Conservation (phyloP, 1,140 invertebrate genomes). For the Leucophenga varia region DNA sequence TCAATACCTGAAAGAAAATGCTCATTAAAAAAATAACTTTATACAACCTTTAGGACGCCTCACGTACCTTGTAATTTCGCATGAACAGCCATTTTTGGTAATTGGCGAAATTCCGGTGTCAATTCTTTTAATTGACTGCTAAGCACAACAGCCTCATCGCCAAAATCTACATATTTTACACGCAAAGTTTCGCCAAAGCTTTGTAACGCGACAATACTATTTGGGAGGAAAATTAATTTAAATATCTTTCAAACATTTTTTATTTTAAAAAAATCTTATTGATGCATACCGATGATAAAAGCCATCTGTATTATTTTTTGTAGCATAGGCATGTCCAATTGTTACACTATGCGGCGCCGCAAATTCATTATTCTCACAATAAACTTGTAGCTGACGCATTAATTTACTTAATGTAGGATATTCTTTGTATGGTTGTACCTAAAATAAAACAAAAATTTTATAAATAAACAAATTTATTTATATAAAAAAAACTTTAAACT, state of each 20-base stretch:
- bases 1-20: conserved; percentile 30
- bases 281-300: conserved; percentile 43
- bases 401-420: conserved; percentile 39
- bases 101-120: conserved; percentile 29
- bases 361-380: conserved; percentile 36
- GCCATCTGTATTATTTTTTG: conserved; percentile 28
- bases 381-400: conserved; percentile 45
- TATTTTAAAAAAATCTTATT: not conserved
- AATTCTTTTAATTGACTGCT: conserved; percentile 39
- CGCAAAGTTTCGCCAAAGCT: conserved; percentile 48
- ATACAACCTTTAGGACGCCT: too few relatives aligned
- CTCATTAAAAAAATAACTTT: too few relatives aligned
- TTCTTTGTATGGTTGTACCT: conserved; percentile 51
- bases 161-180: conserved; percentile 44
- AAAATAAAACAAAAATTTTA: not conserved
- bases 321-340: conserved; percentile 44
- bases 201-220: conserved; percentile 43
- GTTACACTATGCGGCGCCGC: conserved; percentile 22
- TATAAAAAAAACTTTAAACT: too few relatives aligned
- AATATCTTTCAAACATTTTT: not conserved
- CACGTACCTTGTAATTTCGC: conserved; percentile 43
- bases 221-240: not conserved
- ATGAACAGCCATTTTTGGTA: conserved; percentile 47
- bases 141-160: conserved; percentile 40
- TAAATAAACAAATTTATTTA: not conserved